phyloP scores from a whole-genome alignment of 2,888 invertebrate species.

The Amphipoea oculea region DNA sequence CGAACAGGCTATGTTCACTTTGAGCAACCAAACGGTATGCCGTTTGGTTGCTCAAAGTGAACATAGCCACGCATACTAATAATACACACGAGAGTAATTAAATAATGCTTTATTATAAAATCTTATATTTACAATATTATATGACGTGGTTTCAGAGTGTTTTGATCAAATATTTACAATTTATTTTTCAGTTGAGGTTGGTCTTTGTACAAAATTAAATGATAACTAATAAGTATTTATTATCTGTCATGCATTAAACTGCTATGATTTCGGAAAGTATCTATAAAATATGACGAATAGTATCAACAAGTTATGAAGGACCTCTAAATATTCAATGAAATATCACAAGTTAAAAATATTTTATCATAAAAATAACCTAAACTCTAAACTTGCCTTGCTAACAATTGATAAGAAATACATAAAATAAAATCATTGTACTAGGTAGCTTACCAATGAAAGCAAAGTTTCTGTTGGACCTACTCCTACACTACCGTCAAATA shows the following conservation, averaged over 20 bases:
- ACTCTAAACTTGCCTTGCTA: constrained; percentile 58
- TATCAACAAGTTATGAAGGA: constrained; percentile 40
- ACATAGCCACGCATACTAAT: constrained; percentile 29
- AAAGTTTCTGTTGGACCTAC: constrained; percentile 59
- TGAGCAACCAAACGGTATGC: too few relatives aligned
- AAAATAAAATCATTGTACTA: constrained; percentile 52
- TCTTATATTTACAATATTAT: constrained; percentile 62
- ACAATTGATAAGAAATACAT: constrained; percentile 67
- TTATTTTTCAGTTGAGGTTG: constrained; percentile 43
- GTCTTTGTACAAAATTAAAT: constrained; percentile 8
- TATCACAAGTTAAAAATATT: constrained; percentile 63
- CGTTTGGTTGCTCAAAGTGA: constrained; percentile 17
- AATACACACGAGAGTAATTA: constrained; percentile 56
- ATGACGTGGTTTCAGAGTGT: constrained; percentile 39
- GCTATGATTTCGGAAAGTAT: constrained; percentile 2
- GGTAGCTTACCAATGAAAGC: constrained; percentile 67
- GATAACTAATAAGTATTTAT: not conserved
- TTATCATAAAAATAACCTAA: constrained; percentile 53
- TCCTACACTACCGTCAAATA: constrained; percentile 62
- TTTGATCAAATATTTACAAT: constrained; percentile 59
- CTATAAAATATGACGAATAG: constrained; percentile 33
- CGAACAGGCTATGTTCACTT: too few relatives aligned
- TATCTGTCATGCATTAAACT: not conserved
- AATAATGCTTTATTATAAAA: constrained; percentile 71
- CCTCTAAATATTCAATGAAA: constrained; percentile 59